Percentiles rank a stretch among this genome's conserved stretches.
These are phyloP conservation scores for Mustela lutreola DNA, from an alignment of 2,113 vertebrate genomes.

Conservation along the genomic window DNA sequence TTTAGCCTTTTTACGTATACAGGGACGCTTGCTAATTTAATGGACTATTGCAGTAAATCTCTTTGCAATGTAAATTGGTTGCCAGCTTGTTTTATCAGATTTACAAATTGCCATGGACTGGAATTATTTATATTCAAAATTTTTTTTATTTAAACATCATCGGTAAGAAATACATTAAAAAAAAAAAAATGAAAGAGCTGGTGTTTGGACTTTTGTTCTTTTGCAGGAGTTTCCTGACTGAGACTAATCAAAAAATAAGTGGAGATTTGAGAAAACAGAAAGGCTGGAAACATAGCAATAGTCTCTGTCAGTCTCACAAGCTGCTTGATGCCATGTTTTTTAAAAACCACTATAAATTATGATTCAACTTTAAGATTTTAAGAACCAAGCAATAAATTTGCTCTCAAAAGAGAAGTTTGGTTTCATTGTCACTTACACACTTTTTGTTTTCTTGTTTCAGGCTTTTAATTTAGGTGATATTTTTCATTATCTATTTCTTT, in stretches of 20 bases:
- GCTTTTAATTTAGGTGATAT: conserved; percentile 9
- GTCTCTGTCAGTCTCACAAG: not conserved
- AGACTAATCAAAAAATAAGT: conserved; percentile 10
- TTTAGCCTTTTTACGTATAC: not conserved
- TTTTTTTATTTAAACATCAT: not conserved
- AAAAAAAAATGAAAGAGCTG: not conserved
- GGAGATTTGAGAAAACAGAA: not conserved
- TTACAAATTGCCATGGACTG: not conserved
- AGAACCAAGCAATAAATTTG: conserved; percentile 2
- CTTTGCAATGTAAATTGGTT: not conserved
- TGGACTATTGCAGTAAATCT: not conserved
- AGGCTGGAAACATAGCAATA: not conserved
- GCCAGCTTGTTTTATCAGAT: not conserved
- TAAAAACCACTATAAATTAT: not conserved
- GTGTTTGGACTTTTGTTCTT: not conserved
- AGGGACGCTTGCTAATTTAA: not conserved
- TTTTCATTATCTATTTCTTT: conserved; percentile 52
- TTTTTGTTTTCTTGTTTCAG: conserved; percentile 9
- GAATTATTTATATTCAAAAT: conserved; percentile 30
- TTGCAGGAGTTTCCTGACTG: not conserved
- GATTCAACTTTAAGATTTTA: not conserved
- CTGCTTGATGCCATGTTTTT: not conserved
- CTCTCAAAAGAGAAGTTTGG: not conserved
- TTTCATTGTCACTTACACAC: not conserved
- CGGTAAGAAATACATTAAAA: not conserved